Conservation (phyloP, 2,797 vertebrate species). For the Betta splendens region DNA sequence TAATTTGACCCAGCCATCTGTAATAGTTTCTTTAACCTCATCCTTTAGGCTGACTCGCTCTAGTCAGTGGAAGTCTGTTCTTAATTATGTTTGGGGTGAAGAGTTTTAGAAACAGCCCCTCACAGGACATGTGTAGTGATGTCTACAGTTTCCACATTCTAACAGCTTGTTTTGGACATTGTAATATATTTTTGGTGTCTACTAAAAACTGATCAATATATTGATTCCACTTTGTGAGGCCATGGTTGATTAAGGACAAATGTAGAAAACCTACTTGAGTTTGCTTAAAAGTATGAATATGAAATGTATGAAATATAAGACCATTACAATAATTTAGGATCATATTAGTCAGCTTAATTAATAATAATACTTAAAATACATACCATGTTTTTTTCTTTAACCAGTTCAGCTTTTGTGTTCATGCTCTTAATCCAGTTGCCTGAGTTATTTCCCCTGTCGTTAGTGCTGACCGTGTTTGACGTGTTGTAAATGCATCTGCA, state of each 20-base stretch:
- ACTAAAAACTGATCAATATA: background rate
- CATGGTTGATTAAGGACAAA: background rate
- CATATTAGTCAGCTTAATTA: too few species aligned
- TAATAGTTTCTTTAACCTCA: conserved; percentile 43
- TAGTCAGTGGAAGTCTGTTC: conserved; percentile 47
- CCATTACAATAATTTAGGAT: background rate
- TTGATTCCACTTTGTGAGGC: conserved; percentile 5
- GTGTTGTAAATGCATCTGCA: conserved; percentile 68
- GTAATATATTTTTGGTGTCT: conserved; percentile 26
- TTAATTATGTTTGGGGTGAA: conserved; percentile 62
- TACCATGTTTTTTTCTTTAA: conserved; percentile 86
- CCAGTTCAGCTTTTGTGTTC: conserved; percentile 47
- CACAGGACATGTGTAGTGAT: conserved; percentile 41
- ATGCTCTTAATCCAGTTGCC: conserved; percentile 81
- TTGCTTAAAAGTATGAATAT: too few species aligned
- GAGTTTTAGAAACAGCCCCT: conserved; percentile 59
- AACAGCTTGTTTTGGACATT: conserved; percentile 12
- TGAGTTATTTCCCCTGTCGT: conserved; percentile 31
- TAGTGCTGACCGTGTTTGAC: conserved; percentile 47
- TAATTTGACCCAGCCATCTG: conserved; percentile 49
- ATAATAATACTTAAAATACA: conserved; percentile 38
- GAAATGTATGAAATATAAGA: too few species aligned
- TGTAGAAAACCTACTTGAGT: background rate
- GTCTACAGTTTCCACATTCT: conserved; percentile 31
- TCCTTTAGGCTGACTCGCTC: conserved; percentile 35